These are phyloP conservation scores for Enteromius trimaculatus DNA, from an alignment of 2,797 vertebrate species.

Conservation along the genomic window DNA sequence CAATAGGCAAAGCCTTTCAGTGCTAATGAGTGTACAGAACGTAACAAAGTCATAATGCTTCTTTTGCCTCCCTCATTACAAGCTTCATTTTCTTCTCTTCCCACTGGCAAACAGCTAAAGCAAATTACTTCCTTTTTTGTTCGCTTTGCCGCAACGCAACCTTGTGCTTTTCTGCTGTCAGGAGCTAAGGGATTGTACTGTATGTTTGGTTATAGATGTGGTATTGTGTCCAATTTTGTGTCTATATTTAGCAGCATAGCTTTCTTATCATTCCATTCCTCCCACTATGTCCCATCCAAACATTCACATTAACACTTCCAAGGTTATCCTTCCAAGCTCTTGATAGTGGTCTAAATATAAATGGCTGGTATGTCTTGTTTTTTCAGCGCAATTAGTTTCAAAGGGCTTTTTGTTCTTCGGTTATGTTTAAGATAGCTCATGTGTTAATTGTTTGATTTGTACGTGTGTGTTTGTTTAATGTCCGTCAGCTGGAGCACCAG, in stretches of 20 bases:
- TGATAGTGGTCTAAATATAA: background rate
- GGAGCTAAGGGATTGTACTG: background rate
- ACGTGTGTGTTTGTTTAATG: background rate
- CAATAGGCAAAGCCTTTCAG: constrained; percentile 44
- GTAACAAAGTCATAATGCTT: background rate
- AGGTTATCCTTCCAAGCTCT: constrained; percentile 6
- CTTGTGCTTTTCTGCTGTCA: background rate
- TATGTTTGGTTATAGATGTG: background rate
- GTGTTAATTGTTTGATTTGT: background rate
- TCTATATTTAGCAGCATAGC: constrained; percentile 48
- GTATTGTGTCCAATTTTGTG: constrained; percentile 15
- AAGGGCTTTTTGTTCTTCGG: background rate
- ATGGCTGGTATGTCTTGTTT: background rate
- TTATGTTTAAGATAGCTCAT: background rate
- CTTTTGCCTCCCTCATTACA: constrained; percentile 8
- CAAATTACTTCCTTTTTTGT: constrained; percentile 14
- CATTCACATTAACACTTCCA: constrained; percentile 28
- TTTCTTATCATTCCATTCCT: constrained; percentile 54
- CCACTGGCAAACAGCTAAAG: background rate
- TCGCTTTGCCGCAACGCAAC: background rate
- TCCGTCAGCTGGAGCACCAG: constrained; percentile 83
- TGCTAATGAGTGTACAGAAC: constrained; percentile 51
- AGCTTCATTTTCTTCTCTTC: constrained; percentile 3
- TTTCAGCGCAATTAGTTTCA: background rate
- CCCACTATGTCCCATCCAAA: constrained; percentile 20